phyloP scores from a whole-genome alignment of 2,888 invertebrate species.

The Orthosia gracilis region DNA sequence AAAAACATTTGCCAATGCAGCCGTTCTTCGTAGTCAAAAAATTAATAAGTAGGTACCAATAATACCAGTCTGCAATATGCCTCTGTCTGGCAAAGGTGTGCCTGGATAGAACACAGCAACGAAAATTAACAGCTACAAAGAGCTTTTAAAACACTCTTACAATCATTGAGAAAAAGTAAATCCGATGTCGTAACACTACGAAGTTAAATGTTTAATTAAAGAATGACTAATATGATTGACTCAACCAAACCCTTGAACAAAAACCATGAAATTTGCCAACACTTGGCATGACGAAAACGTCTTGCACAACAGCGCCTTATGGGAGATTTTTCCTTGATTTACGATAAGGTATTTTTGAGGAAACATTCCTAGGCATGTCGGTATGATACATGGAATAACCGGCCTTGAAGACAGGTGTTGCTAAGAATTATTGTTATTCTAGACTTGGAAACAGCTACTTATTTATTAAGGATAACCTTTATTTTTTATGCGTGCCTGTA shows the following conservation, averaged over 20 bases:
- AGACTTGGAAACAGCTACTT: conserved; percentile 11
- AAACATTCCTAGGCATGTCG: conserved; percentile 34
- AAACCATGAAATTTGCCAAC: conserved; percentile 55
- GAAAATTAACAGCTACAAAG: no score
- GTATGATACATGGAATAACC: conserved; percentile 12
- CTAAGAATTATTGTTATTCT: conserved; percentile 39
- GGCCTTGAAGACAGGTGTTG: conserved; percentile 29
- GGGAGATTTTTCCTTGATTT: conserved; percentile 52
- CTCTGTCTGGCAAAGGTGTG: no score
- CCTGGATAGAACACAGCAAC: no score
- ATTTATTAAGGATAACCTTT: conserved; percentile 42
- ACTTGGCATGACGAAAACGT: conserved; percentile 40
- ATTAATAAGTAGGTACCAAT: no score
- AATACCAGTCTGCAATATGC: no score
- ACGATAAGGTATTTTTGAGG: conserved; percentile 43
- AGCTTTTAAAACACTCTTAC: background rate
- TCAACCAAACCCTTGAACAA: conserved; percentile 42
- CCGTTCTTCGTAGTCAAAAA: background rate
- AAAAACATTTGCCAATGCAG: background rate
- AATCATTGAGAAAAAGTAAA: background rate
- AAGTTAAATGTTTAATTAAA: conserved; percentile 16
- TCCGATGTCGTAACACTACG: conserved; percentile 2
- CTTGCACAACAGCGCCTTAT: conserved; percentile 30
- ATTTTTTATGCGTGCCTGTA: conserved; percentile 19
- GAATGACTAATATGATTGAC: conserved; percentile 45